Percentiles rank a stretch among this genome's conserved stretches.
phyloP scores from a whole-genome alignment of 2,888 invertebrate genomes.

The Drosophila silvestris region DNA sequence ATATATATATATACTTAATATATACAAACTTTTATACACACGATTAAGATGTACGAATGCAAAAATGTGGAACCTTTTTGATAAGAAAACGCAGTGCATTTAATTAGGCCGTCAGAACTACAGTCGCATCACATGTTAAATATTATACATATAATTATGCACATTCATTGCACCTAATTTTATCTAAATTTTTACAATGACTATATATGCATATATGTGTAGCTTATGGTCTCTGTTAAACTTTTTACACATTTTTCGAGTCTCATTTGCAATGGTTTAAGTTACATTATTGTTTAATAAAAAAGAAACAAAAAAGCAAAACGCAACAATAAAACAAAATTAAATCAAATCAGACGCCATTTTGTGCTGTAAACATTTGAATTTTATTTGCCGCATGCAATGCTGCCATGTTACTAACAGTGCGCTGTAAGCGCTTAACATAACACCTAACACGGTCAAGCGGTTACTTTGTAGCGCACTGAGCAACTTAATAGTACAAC shows the following conservation, averaged over 20 bases:
- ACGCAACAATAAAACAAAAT: slow-evolving; percentile 51
- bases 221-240: slow-evolving; percentile 41
- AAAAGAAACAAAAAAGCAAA: slow-evolving; percentile 19
- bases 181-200: slow-evolving; percentile 38
- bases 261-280: slow-evolving; percentile 60
- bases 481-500: slow-evolving; percentile 29
- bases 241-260: slow-evolving; percentile 38
- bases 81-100: slow-evolving; percentile 62
- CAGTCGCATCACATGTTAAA: slow-evolving; percentile 65
- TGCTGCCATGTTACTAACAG: slow-evolving; percentile 60
- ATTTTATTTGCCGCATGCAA: slow-evolving; percentile 16
- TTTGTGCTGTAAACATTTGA: slow-evolving; percentile 33
- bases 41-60: slow-evolving; percentile 34
- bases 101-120: slow-evolving; percentile 52
- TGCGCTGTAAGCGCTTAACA: slow-evolving; percentile 46
- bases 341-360: slow-evolving; percentile 24
- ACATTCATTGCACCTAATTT: slow-evolving; percentile 65
- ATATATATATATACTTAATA: slow-evolving; percentile 20
- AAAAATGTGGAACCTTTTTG: slow-evolving; percentile 44
- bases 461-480: slow-evolving; percentile 30
- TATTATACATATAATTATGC: slow-evolving; percentile 62
- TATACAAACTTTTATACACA: slow-evolving; percentile 26
- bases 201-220: slow-evolving; percentile 23
- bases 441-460: slow-evolving; percentile 32
- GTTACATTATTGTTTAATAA: slow-evolving; percentile 32